Evolutionary conservation across 2,797 vertebrate genomes (phyloP), one percentile per base, ranked within the genome.

Genomic region (Sandelia bainsii): DNA sequence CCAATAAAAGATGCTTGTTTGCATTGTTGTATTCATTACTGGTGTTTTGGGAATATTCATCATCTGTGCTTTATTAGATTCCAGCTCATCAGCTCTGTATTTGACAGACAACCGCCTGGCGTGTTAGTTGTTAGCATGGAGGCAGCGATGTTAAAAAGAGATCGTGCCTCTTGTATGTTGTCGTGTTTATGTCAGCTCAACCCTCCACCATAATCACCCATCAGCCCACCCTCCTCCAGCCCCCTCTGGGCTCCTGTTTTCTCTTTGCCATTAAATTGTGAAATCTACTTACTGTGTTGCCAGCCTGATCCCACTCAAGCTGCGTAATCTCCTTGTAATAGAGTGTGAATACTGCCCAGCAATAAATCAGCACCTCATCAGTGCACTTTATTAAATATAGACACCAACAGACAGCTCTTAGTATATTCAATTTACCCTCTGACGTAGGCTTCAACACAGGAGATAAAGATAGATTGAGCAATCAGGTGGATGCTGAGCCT

Each of bases 351-450:
- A 94, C 93, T 93, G 93, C 91, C 86, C 86, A 78, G 87, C 91
- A 87, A 94, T 95, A 95, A 94, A 95, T 95, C 93, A 94, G 92
- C 91, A 92, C 91, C 93, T 95, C 94, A 94, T 95, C 94, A 95
- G 92, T 81, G 87, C 90, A 92, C 92, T 94, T 94, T 94, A 95
- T 95, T 95, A 95, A 95, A 94, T 94, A 95, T 95, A 95, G 93
- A 95, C 93, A 95, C 93, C 92, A 93, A 94, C 93, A 94, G 93
- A 94, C 94, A 95, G 93, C 92, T 92, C 92, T 93, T 93, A 93
- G 93, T 95, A 94, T 94, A 94, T 95, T 95, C 95, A 95, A 94
- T 95, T 95, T 95, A 92, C 91, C 83, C 87, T 92, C 92, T 95
- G 94, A 94, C 91, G 92, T 92, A 90, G 92, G 91, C 90, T 92